Evolutionary conservation across 2,113 vertebrate species (phyloP).

Genomic region (Probosciger aterrimus): DNA sequence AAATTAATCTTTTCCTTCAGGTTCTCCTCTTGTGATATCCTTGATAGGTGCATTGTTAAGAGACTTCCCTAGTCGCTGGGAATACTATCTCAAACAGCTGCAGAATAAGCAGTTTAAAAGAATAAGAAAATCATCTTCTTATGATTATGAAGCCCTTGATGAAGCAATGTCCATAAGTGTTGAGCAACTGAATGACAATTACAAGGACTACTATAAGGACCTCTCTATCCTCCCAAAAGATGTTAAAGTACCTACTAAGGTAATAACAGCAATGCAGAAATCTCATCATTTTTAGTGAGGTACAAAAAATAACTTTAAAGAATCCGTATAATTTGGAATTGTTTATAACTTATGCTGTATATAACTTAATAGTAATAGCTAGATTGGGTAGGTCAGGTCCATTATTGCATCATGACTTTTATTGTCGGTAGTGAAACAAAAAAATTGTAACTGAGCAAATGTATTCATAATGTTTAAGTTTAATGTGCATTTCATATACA

Average conservation of each 20-base stretch:
- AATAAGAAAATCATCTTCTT: constrained; percentile 93
- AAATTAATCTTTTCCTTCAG: constrained; percentile 61
- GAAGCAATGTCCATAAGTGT: constrained; percentile 98
- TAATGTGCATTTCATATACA: background rate
- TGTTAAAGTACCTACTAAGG: constrained; percentile 92
- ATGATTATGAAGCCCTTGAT: constrained; percentile 96
- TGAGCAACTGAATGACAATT: constrained; percentile 84
- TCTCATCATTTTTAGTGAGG: background rate
- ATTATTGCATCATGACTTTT: background rate
- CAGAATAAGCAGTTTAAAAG: constrained; percentile 92
- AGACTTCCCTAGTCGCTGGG: constrained; percentile 93
- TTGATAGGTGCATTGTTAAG: constrained; percentile 91
- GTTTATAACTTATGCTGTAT: background rate
- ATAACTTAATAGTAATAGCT: background rate
- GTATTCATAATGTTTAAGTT: background rate
- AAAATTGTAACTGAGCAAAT: background rate
- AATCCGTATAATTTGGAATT: background rate
- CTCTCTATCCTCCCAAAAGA: constrained; percentile 91
- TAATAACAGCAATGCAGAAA: constrained; percentile 50
- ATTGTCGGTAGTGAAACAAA: background rate
- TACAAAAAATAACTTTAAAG: background rate
- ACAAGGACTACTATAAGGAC: constrained; percentile 87
- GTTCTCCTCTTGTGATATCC: constrained; percentile 94
- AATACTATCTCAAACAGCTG: constrained; percentile 91
- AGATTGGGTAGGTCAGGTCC: background rate